These are phyloP conservation scores for Chloroceryle inda DNA, from an alignment of 2,797 vertebrate genomes.

Conservation along the genomic window DNA sequence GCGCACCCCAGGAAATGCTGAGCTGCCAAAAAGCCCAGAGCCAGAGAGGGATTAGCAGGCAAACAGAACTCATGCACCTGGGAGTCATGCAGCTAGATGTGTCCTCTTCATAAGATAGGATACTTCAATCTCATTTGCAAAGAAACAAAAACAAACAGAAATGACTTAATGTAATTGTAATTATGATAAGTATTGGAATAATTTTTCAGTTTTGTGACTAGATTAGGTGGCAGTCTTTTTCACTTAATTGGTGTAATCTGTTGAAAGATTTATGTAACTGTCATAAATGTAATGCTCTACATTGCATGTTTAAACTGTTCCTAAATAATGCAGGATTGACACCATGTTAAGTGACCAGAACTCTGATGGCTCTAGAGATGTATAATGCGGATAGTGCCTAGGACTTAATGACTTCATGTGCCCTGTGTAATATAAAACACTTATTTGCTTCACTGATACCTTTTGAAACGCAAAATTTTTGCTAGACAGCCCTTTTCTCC, in stretches of 20 bases:
- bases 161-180: conserved; percentile 43
- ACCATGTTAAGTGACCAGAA: conserved; percentile 1
- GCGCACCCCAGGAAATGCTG: conserved; percentile 78
- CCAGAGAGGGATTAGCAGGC: conserved; percentile 75
- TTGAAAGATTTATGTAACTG: conserved; percentile 13
- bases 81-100: conserved; percentile 57
- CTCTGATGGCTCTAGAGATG: neutral
- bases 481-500: neutral
- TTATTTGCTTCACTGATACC: neutral
- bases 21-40: conserved; percentile 73
- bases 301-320: neutral
- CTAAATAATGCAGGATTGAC: conserved; percentile 37
- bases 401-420: neutral
- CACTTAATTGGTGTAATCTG: conserved; percentile 59
- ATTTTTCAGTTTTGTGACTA: conserved; percentile 40
- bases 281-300: neutral
- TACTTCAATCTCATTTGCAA: conserved; percentile 74
- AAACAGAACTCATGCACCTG: conserved; percentile 82
- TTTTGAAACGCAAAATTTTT: neutral
- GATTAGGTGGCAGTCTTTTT: conserved; percentile 58
- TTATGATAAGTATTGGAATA: conserved; percentile 66
- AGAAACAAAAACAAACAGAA: conserved; percentile 72
- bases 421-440: neutral
- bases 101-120: conserved; percentile 37
- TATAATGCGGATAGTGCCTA: neutral